Percentiles rank a stretch among this genome's conserved stretches.
Conservation (phyloP, 2,113 vertebrate genomes). For the Chloebia gouldiae region DNA sequence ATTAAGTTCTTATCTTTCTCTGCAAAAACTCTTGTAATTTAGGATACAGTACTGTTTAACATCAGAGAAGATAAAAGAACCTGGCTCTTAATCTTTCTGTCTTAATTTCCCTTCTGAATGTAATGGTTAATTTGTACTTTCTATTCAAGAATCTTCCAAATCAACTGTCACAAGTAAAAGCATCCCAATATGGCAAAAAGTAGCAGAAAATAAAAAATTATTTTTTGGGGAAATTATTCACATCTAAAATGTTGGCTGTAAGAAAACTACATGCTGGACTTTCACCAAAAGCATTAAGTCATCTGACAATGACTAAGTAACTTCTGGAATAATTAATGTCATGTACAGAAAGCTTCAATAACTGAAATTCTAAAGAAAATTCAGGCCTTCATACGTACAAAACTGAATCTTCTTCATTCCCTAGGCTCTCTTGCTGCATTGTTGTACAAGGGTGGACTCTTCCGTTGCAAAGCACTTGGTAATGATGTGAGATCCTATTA, state of each 20-base stretch:
- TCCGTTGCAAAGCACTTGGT: not conserved
- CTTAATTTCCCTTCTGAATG: not conserved
- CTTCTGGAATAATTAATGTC: not conserved
- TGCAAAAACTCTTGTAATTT: not conserved
- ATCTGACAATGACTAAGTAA: not conserved
- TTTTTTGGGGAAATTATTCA: not conserved
- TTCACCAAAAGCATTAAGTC: not conserved
- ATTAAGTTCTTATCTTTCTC: not conserved
- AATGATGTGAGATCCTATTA: not conserved
- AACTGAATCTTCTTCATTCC: not conserved
- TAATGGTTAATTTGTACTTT: not conserved
- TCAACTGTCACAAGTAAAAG: not conserved
- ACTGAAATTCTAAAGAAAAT: not conserved
- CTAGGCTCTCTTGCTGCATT: not conserved
- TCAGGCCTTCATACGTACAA: not conserved
- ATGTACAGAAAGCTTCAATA: not conserved
- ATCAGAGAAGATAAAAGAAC: not conserved
- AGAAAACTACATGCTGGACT: not conserved
- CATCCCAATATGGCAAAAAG: not conserved
- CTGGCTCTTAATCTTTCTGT: not conserved
- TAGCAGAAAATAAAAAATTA: not conserved
- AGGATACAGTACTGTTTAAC: not conserved
- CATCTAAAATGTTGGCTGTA: not conserved
- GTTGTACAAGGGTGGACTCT: not conserved
- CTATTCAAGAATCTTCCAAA: not conserved